Evolutionary conservation across 2,888 invertebrate genomes (phyloP).

Genomic region (Rutpela maculata): DNA sequence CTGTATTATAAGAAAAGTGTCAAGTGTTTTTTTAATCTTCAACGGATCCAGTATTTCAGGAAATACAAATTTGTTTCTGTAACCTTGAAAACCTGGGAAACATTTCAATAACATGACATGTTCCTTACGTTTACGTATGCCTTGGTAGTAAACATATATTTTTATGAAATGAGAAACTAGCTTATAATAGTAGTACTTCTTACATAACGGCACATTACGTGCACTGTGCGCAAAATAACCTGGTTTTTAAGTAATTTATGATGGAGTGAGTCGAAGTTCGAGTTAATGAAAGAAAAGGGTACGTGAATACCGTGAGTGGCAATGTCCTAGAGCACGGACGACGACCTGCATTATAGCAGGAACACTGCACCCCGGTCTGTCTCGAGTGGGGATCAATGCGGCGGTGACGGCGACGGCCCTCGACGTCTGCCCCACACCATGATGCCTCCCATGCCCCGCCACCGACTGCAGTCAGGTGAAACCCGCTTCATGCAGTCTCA

Average conservation of each 20-base stretch:
- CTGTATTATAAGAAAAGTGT: too few species aligned
- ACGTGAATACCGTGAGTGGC: slow-evolving; percentile 59
- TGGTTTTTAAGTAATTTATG: slow-evolving; percentile 17
- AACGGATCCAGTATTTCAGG: neutral
- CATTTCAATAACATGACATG: neutral
- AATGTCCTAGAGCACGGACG: slow-evolving; percentile 70
- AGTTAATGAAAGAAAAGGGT: slow-evolving; percentile 38
- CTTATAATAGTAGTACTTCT: neutral
- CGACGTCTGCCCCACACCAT: slow-evolving; percentile 79
- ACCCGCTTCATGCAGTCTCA: slow-evolving; percentile 21
- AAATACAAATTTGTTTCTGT: neutral
- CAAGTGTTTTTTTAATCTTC: too few species aligned
- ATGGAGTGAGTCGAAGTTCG: neutral
- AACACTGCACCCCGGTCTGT: slow-evolving; percentile 72
- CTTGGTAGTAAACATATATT: slow-evolving; percentile 3
- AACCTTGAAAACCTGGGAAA: neutral
- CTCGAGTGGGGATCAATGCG: slow-evolving; percentile 76
- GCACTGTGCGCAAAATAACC: slow-evolving; percentile 22
- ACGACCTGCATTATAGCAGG: slow-evolving; percentile 70
- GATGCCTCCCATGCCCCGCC: slow-evolving; percentile 8
- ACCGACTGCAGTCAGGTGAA: slow-evolving; percentile 33
- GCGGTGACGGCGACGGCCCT: slow-evolving; percentile 71
- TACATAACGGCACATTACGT: slow-evolving; percentile 23
- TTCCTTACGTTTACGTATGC: neutral
- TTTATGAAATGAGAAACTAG: neutral